phyloP scores from a whole-genome alignment of 2,113 vertebrate species.

The Rousettus leschenaultii region DNA sequence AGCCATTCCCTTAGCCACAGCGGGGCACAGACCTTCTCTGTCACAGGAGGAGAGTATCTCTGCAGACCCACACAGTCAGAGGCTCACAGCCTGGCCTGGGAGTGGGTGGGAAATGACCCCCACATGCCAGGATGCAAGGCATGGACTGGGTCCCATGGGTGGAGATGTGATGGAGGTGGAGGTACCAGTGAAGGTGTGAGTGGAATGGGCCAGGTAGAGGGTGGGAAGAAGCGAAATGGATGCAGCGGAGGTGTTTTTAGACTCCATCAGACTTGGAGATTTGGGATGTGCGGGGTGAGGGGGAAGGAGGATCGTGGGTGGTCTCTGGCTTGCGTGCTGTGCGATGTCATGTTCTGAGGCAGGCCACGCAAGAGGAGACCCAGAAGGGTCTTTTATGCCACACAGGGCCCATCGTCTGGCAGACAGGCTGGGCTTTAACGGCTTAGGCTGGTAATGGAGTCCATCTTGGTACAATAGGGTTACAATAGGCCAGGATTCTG shows the following conservation, averaged over 20 bases:
- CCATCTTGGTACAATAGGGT: background rate
- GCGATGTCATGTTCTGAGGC: background rate
- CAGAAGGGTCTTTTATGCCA: background rate
- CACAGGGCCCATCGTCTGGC: background rate
- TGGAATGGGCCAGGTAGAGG: background rate
- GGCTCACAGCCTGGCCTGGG: background rate
- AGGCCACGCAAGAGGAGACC: background rate
- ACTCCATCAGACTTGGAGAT: too few species aligned
- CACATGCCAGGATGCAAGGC: background rate
- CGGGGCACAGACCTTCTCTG: background rate
- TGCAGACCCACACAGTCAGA: background rate
- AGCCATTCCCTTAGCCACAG: background rate
- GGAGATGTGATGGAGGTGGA: background rate
- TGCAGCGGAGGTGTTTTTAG: rapidly evolving
- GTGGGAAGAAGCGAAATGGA: background rate
- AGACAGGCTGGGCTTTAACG: background rate
- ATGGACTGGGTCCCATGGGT: background rate
- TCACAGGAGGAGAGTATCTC: background rate
- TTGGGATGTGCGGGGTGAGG: rapidly evolving
- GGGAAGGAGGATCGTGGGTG: rapidly evolving
- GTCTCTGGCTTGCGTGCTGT: background rate
- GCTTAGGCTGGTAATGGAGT: background rate
- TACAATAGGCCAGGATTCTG: rapidly evolving
- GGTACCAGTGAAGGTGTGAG: background rate
- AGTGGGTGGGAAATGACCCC: background rate